Percentiles rank a stretch among this genome's conserved stretches.
These are phyloP conservation scores for Pristionchus maxplancki DNA, from an alignment of 2,888 invertebrate genomes.

Conservation along the genomic window DNA sequence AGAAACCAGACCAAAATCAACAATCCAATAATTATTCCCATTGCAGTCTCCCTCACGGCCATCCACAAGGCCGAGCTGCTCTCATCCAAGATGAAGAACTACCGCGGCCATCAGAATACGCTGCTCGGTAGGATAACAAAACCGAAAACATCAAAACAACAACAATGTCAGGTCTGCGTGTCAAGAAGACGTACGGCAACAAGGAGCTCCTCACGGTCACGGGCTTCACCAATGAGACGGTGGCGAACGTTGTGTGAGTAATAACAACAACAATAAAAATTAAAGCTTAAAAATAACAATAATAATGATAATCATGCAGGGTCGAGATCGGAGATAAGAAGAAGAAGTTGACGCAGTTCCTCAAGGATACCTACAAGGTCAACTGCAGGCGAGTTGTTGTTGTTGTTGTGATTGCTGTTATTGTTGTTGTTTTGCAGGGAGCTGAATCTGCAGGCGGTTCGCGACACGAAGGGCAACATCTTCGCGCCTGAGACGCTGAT, in stretches of 20 bases:
- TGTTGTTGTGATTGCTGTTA: neutral
- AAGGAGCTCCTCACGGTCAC: constrained; percentile 9
- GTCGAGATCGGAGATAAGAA: neutral
- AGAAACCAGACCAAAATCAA: no score
- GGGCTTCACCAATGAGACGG: neutral
- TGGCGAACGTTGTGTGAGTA: neutral
- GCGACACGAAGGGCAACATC: constrained; percentile 11
- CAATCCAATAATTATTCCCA: neutral
- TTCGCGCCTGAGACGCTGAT: constrained; percentile 21
- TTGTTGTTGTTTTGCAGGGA: neutral
- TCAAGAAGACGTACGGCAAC: constrained; percentile 49
- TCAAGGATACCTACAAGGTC: constrained; percentile 1
- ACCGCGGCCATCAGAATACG: no score
- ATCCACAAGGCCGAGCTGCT: neutral
- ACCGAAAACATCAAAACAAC: no score
- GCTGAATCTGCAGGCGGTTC: neutral
- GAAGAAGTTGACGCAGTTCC: neutral
- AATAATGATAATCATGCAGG: no score
- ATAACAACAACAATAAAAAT: no score
- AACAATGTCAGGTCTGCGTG: neutral
- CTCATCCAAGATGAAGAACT: neutral
- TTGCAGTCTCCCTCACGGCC: neutral
- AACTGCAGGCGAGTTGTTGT: neutral
- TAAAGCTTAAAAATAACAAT: no score
- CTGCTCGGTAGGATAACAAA: neutral